Base-by-base conservation (phyloP, 2,113 vertebrate genomes). In the Atractosteus spatula region DNA sequence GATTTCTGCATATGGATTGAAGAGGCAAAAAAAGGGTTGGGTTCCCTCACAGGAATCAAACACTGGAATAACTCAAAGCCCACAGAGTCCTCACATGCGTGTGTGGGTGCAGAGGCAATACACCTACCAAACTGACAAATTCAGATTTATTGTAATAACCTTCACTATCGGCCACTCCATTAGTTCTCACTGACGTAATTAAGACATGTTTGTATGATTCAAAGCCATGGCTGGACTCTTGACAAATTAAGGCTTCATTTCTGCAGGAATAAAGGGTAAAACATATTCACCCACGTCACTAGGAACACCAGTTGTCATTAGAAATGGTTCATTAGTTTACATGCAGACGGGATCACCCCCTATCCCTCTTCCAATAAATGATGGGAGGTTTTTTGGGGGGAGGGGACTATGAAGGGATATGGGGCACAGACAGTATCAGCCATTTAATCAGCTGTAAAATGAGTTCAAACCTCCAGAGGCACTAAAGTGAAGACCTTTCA, bases 1-100 rank as follows among this genome's bases (percentile, higher is more conserved):
- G 84, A 87, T 84, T 74, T 74, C 66, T 71, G 78, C 75, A 80
- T 76, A 83, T 78, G 77, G 69, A 74, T 69, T 80, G 85, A 85
- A 16, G 11, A 13, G 8, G 43, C 76, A 83, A 82, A 83, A 51
- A 51, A 51, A 51, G 47, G 47, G 47, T 29, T 29, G 29, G 29
- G 29, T 29, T 29, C 29, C 29, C 29, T 29, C 29, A 51, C 47
- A 51, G 47, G 47, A 51, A 5, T 51, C 5, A 5, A 51, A 51
- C 10, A 7, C 47, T 51, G 47, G 10, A 51, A 51, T 51, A 51
- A 5, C 47, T 10, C 47, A 51, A 51, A 51, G 10, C 47, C 47
- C 47, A 51, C 5, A 51, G 47, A 10, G 47, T 51, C 10, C 47
- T 51, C 10, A 51, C 47, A 51, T 51, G 47, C 2, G 10, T 51